A percentile compares a stretch with the other conserved stretches of the same genome.
These are phyloP conservation scores for Popillia japonica DNA, from an alignment of 1,140 invertebrate species.

Conservation along the genomic window DNA sequence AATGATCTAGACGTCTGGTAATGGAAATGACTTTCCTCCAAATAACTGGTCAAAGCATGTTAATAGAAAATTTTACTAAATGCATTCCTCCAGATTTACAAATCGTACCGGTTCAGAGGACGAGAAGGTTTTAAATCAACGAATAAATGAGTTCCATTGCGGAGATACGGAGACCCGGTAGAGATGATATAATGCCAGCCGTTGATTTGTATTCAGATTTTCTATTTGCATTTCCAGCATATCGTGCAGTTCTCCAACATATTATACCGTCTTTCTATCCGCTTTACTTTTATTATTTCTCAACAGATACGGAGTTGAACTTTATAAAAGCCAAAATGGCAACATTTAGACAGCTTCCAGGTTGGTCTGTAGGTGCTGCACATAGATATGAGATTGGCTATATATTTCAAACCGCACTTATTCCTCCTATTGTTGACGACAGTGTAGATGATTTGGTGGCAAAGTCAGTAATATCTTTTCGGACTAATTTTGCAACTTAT, in stretches of 20 bases:
- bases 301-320: constrained; percentile 47
- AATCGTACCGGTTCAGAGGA: constrained; percentile 60
- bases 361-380: constrained; percentile 61
- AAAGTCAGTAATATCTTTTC: constrained; percentile 55
- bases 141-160: constrained; percentile 65
- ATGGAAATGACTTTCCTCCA: neutral
- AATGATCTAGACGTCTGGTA: constrained; percentile 48
- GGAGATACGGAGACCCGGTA: constrained; percentile 60
- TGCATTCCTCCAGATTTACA: constrained; percentile 60
- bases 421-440: constrained; percentile 52
- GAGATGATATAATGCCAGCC: constrained; percentile 51
- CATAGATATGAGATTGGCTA: constrained; percentile 72
- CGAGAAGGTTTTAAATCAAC: constrained; percentile 59
- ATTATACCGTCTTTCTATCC: constrained; percentile 41
- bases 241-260: constrained; percentile 40
- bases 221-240: constrained; percentile 15
- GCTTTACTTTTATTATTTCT: constrained; percentile 49
- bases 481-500: constrained; percentile 63
- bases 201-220: neutral
- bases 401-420: constrained; percentile 64
- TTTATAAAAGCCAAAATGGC: constrained; percentile 43
- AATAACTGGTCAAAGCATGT: constrained; percentile 40
- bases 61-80: constrained; percentile 41
- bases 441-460: constrained; percentile 48
- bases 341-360: neutral